Conservation (phyloP, 2,888 invertebrate genomes). For the Plagodis pulveraria region DNA sequence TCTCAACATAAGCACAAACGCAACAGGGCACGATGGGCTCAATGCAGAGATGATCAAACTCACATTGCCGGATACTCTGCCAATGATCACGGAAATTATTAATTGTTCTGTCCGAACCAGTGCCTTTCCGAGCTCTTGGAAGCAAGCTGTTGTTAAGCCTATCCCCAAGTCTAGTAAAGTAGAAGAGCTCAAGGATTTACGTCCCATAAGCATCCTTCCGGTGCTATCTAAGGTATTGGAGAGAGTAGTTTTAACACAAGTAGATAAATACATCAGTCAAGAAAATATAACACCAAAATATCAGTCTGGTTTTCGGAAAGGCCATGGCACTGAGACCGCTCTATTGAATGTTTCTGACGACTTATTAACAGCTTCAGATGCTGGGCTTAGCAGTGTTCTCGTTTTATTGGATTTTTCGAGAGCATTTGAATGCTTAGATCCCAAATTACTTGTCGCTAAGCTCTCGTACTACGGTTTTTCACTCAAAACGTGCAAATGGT, state of each 20-base stretch:
- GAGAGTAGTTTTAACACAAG: not conserved
- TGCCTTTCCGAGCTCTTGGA: not conserved
- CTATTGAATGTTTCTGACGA: not conserved
- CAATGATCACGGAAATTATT: not conserved
- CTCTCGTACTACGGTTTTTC: no score
- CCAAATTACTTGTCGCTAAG: not conserved
- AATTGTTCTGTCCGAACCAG: not conserved
- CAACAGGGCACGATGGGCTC: not conserved
- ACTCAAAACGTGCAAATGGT: no score
- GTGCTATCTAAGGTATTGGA: not conserved
- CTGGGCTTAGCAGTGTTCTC: not conserved
- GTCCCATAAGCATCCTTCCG: not conserved
- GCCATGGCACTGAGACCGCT: no score
- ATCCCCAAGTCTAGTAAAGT: not conserved
- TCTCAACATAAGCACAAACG: not conserved
- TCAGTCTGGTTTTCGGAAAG: no score
- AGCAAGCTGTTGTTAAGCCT: not conserved
- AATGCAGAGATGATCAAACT: constrained; percentile 1
- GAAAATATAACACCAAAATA: not conserved
- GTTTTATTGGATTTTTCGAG: not conserved
- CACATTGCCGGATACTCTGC: not conserved
- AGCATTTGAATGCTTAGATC: constrained; percentile 1
- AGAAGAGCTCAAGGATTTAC: not conserved
- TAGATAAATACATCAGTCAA: not conserved
- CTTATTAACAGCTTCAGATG: not conserved